Percentiles rank a stretch among this genome's conserved stretches.
phyloP scores from a whole-genome alignment of 1,140 invertebrate genomes.

The Zelostemma sp. region DNA sequence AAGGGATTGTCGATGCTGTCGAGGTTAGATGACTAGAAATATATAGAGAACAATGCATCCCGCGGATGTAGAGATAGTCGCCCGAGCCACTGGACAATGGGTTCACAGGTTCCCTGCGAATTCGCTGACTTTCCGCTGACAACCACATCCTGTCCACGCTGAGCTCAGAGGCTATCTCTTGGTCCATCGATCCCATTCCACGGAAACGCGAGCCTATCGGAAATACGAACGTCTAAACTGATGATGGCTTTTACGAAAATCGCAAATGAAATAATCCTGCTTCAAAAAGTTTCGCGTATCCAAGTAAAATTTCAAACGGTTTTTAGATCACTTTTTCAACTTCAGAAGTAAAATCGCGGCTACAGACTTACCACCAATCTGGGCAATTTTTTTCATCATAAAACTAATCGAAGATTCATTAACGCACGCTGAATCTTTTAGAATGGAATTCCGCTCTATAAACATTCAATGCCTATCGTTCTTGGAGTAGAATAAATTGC shows the following conservation, averaged over 20 bases:
- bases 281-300: no score
- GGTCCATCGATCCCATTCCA: conserved; percentile 53
- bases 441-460: no score
- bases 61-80: conserved; percentile 46
- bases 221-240: conserved; percentile 42
- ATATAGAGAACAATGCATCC: conserved; percentile 42
- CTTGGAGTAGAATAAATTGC: no score
- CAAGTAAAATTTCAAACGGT: no score
- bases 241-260: conserved; percentile 14
- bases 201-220: conserved; percentile 46
- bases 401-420: no score
- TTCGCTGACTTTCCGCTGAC: conserved; percentile 48
- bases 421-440: no score
- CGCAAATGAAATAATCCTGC: no score
- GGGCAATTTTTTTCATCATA: no score
- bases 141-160: conserved; percentile 55
- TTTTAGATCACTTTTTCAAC: no score
- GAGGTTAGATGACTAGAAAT: conserved; percentile 45
- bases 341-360: no score
- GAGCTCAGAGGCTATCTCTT: conserved; percentile 53
- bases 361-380: no score
- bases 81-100: conserved; percentile 39
- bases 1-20: conserved; percentile 15
- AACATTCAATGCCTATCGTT: no score
- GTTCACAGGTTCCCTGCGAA: conserved; percentile 31